These are phyloP conservation scores for Anisognathus igniventris DNA, from an alignment of 2,797 vertebrate species.

Conservation along the genomic window DNA sequence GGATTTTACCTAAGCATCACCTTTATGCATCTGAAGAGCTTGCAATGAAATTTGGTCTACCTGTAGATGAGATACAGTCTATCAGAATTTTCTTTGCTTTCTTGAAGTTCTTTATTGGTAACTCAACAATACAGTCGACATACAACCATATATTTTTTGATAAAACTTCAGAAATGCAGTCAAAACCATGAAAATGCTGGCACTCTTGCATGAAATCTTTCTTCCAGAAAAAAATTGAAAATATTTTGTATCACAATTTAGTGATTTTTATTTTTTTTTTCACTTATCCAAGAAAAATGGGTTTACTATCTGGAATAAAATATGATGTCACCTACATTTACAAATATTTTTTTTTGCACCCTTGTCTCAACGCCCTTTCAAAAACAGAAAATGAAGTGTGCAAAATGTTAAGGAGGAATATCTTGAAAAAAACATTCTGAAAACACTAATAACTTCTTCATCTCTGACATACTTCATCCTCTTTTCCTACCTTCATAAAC, in stretches of 20 bases:
- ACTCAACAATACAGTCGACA: background rate
- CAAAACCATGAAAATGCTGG: background rate
- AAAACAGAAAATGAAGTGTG: background rate
- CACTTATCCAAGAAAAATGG: background rate
- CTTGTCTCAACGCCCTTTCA: background rate
- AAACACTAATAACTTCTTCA: background rate
- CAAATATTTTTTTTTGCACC: background rate
- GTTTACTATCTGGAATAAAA: background rate
- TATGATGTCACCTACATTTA: background rate
- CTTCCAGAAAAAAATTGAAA: background rate
- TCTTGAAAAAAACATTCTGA: background rate
- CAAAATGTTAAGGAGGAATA: background rate
- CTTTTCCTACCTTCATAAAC: background rate
- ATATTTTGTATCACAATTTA: background rate
- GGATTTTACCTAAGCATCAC: background rate
- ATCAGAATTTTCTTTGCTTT: background rate
- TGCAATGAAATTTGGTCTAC: background rate
- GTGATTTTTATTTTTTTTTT: background rate
- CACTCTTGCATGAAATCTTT: background rate
- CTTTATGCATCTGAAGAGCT: background rate
- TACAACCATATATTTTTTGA: background rate
- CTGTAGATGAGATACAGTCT: background rate
- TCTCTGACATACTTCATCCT: background rate
- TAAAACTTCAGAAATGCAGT: background rate
- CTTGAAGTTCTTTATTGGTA: background rate